Evolutionary conservation across 2,113 vertebrate species (phyloP).

Genomic region (Melanerpes aurifrons): DNA sequence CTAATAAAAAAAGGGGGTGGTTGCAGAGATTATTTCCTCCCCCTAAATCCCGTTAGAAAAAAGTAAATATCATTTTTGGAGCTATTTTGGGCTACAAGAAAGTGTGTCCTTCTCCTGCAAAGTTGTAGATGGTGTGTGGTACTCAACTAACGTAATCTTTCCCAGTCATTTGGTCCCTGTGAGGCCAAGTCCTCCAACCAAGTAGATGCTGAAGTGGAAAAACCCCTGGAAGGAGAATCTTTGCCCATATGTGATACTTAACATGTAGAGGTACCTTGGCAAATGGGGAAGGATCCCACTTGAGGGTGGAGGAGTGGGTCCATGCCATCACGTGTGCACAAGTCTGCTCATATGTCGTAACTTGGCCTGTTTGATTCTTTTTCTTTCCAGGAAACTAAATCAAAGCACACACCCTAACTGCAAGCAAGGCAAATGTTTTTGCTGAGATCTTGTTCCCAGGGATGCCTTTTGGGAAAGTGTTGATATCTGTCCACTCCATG

Average conservation of each 20-base stretch:
- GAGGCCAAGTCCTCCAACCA: not conserved
- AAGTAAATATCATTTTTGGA: not conserved
- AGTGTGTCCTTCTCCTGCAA: not conserved
- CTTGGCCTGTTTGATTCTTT: not conserved
- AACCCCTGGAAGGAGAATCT: not conserved
- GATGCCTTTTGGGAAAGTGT: not conserved
- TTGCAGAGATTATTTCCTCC: not conserved
- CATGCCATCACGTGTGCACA: not conserved
- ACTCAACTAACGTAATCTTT: not conserved
- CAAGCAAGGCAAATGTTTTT: accelerated
- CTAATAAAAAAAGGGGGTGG: not conserved
- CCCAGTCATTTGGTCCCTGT: not conserved
- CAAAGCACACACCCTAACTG: accelerated
- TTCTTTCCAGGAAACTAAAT: not conserved
- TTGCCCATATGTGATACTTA: not conserved
- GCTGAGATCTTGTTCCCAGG: not conserved
- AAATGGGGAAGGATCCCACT: not conserved
- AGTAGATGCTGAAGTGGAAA: not conserved
- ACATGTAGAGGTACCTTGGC: not conserved
- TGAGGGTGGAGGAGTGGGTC: not conserved
- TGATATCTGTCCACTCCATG: not conserved
- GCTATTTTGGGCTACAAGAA: not conserved
- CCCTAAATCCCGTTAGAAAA: not conserved
- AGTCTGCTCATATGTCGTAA: not conserved
- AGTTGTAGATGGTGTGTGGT: not conserved